These are phyloP conservation scores for Callochromis pleurospilus DNA, from an alignment of 2,113 vertebrate genomes.

Conservation along the genomic window DNA sequence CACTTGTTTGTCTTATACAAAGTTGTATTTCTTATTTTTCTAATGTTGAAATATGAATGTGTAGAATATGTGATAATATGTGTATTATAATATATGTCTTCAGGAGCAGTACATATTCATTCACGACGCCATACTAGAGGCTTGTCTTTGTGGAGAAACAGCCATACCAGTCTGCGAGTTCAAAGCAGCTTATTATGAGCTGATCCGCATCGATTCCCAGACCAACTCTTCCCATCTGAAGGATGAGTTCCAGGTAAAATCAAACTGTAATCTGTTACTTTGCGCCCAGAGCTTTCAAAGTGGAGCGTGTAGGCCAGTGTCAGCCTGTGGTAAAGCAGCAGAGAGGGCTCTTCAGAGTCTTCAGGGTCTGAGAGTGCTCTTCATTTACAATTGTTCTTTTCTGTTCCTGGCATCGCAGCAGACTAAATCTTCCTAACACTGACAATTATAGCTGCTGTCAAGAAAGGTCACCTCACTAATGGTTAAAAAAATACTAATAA, in stretches of 20 bases:
- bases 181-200: constrained; percentile 97
- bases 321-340: not conserved
- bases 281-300: not conserved
- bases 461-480: not conserved
- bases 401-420: not conserved
- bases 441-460: not conserved
- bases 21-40: not conserved
- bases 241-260: constrained; percentile 95
- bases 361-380: not conserved
- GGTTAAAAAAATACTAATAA: not conserved
- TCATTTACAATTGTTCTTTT: not conserved
- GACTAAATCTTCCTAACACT: not conserved
- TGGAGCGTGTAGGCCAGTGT: not conserved
- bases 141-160: constrained; percentile 96
- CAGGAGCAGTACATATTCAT: constrained; percentile 99
- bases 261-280: not conserved
- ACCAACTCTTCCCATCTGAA: constrained; percentile 98
- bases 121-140: constrained; percentile 98
- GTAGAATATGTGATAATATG: not conserved
- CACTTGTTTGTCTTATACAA: not conserved
- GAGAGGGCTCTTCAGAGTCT: not conserved
- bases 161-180: constrained; percentile 96
- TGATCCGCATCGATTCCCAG: constrained; percentile 98
- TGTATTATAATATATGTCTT: constrained; percentile 2
- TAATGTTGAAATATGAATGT: not conserved